These are phyloP conservation scores for Choloepus didactylus DNA, from an alignment of 2,797 vertebrate genomes.

Conservation along the genomic window DNA sequence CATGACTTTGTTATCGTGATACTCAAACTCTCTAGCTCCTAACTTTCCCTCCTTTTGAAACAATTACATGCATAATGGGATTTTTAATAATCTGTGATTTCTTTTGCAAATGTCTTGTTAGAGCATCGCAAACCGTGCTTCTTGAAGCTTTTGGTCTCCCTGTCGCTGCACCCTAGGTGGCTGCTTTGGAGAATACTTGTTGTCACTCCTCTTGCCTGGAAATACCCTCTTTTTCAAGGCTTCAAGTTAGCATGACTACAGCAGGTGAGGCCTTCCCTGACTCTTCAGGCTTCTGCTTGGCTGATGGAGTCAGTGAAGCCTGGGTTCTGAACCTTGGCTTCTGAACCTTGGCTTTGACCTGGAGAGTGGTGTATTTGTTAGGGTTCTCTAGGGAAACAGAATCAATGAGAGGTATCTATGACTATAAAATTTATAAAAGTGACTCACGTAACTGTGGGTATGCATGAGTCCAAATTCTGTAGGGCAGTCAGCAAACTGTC, in stretches of 20 bases:
- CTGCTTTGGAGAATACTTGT: neutral
- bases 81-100: constrained; percentile 66
- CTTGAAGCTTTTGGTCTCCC: neutral
- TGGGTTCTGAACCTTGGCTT: neutral
- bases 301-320: neutral
- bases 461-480: neutral
- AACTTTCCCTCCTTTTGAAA: constrained; percentile 70
- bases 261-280: neutral
- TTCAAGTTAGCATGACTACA: neutral
- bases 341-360: no score
- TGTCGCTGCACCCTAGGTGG: neutral
- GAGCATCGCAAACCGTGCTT: constrained; percentile 14
- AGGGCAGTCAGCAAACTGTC: no score
- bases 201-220: neutral
- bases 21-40: constrained; percentile 62
- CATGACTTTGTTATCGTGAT: constrained; percentile 68
- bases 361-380: no score
- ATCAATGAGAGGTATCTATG: no score
- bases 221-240: neutral
- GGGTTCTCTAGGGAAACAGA: no score
- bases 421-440: no score
- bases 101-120: constrained; percentile 21
- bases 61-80: neutral
- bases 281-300: neutral
- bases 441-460: no score